Evolutionary conservation across 2,797 vertebrate genomes (phyloP).

Genomic region (Gephyroberyx darwinii): DNA sequence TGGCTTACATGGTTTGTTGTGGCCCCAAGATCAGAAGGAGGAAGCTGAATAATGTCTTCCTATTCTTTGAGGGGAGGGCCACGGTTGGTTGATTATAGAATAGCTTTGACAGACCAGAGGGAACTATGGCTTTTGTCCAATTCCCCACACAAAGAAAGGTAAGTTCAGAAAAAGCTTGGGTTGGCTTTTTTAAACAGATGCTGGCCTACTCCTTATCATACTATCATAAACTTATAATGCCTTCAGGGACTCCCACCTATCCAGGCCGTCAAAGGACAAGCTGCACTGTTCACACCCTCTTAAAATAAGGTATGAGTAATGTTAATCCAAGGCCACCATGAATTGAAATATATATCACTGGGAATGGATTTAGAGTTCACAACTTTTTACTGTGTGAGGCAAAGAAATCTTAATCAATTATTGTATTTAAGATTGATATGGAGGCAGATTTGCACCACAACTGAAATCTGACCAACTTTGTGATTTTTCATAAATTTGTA

Average conservation of each 20-base stretch:
- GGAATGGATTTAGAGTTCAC: slow-evolving; percentile 25
- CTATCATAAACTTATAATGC: slow-evolving; percentile 76
- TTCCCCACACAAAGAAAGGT: slow-evolving; percentile 77
- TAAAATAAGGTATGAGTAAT: slow-evolving; percentile 57
- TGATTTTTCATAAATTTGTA: not conserved
- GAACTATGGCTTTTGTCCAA: slow-evolving; percentile 86
- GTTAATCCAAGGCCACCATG: slow-evolving; percentile 48
- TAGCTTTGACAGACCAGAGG: slow-evolving; percentile 84
- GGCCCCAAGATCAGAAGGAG: slow-evolving; percentile 84
- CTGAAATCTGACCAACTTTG: not conserved
- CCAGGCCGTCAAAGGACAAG: slow-evolving; percentile 59
- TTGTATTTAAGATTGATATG: slow-evolving; percentile 2
- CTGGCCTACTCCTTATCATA: slow-evolving; percentile 74
- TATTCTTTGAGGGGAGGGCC: slow-evolving; percentile 83
- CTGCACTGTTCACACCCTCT: slow-evolving; percentile 33
- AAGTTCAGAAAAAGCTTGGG: slow-evolving; percentile 74
- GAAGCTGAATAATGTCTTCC: slow-evolving; percentile 88
- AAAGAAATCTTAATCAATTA: slow-evolving; percentile 40
- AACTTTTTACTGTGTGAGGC: not conserved
- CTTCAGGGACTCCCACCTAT: slow-evolving; percentile 71
- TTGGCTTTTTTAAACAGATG: slow-evolving; percentile 77
- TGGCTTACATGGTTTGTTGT: slow-evolving; percentile 85
- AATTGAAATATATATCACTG: slow-evolving; percentile 9
- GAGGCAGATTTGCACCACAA: not conserved
- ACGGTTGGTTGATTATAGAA: slow-evolving; percentile 85